Percentiles rank a stretch among this genome's conserved stretches.
Evolutionary conservation across 2,113 vertebrate species (phyloP).

Genomic region (Empidonax traillii): DNA sequence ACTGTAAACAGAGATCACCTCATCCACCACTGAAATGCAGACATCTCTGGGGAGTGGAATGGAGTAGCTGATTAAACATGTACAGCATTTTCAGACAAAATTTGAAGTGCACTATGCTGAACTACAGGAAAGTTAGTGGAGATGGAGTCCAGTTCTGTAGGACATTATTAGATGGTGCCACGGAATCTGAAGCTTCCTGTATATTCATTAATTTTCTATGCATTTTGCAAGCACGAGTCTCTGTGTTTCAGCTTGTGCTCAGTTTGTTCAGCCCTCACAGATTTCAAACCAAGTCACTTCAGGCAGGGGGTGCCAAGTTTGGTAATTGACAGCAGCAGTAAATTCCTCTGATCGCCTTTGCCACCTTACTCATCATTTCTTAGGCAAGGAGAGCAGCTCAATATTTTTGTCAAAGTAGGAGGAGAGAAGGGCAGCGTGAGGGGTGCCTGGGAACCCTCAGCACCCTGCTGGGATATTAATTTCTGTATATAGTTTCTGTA

Average conservation of each 20-base stretch:
- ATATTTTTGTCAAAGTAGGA: background rate
- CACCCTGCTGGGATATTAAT: background rate
- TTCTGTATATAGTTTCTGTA: background rate
- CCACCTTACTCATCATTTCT: conserved; percentile 44
- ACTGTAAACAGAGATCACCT: background rate
- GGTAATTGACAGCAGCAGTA: conserved; percentile 53
- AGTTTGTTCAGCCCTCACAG: background rate
- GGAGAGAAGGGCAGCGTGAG: background rate
- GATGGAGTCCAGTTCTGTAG: background rate
- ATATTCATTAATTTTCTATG: background rate
- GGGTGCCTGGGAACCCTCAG: background rate
- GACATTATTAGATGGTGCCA: background rate
- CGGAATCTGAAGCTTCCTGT: background rate
- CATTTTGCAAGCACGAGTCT: background rate
- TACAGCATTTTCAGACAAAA: background rate
- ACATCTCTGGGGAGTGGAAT: background rate
- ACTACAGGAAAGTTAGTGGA: background rate
- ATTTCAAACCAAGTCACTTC: conserved; percentile 1
- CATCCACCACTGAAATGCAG: background rate
- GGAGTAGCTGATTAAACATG: background rate
- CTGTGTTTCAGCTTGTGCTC: background rate
- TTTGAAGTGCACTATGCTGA: background rate
- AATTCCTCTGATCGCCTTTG: background rate
- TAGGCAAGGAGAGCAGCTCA: background rate
- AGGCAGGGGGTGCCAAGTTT: conserved; percentile 33